phyloP scores from a whole-genome alignment of 2,888 invertebrate species.

The Hipparchia semele region DNA sequence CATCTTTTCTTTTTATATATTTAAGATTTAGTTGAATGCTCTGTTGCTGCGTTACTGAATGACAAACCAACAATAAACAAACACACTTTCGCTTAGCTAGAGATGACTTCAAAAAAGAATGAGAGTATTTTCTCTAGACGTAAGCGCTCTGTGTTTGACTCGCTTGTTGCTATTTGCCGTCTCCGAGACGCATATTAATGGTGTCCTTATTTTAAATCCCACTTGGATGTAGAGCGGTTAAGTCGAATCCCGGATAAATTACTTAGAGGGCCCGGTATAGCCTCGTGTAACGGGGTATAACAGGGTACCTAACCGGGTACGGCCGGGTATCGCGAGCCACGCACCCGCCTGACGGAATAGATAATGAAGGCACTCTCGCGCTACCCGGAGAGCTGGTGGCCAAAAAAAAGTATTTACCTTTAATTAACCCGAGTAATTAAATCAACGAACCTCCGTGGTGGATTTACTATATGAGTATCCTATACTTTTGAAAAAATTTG shows the following conservation, averaged over 20 bases:
- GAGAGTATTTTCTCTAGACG: conserved; percentile 14
- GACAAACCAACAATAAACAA: too few relatives aligned
- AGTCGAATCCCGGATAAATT: conserved; percentile 72
- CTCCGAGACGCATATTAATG: conserved; percentile 70
- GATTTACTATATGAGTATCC: too few relatives aligned
- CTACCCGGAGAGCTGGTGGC: neutral
- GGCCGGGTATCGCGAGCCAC: conserved; percentile 45
- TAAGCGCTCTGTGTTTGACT: conserved; percentile 37
- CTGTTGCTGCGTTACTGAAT: too few relatives aligned
- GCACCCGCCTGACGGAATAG: conserved; percentile 41
- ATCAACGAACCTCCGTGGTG: too few relatives aligned
- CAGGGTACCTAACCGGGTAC: conserved; percentile 40
- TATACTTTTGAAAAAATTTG: neutral
- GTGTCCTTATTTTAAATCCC: conserved; percentile 70
- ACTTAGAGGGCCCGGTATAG: conserved; percentile 55
- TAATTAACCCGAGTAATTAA: too few relatives aligned
- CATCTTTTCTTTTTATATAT: too few relatives aligned
- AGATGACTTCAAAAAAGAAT: neutral
- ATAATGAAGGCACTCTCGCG: conserved; percentile 36
- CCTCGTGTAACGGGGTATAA: conserved; percentile 15
- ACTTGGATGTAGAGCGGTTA: conserved; percentile 62
- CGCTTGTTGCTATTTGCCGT: conserved; percentile 65
- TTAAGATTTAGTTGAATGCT: too few relatives aligned
- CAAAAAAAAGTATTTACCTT: neutral
- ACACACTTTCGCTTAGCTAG: too few relatives aligned